Conservation (phyloP, 1,140 invertebrate genomes). For the Helicoverpa zea region DNA sequence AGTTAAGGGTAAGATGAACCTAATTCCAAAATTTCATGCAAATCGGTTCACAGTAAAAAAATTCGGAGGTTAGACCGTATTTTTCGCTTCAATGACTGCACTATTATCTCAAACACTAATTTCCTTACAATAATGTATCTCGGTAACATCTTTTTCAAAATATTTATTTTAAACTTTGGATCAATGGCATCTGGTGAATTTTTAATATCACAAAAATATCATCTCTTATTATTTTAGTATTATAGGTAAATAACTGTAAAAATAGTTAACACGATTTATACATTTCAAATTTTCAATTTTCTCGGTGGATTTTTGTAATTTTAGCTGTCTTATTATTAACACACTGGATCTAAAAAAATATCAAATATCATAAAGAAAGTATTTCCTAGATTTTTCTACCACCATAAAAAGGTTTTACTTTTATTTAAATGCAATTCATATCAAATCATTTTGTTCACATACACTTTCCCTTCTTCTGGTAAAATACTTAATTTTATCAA, state of each 20-base stretch:
- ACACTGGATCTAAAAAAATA: not conserved
- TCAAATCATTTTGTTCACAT: too few relatives aligned
- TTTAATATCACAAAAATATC: constrained; percentile 43
- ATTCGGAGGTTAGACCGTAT: too few relatives aligned
- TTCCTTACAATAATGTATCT: constrained; percentile 12
- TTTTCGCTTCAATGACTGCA: too few relatives aligned
- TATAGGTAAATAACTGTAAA: not conserved
- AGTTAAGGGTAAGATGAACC: too few relatives aligned
- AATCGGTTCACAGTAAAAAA: too few relatives aligned
- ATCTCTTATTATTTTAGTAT: not conserved
- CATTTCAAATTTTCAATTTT: not conserved
- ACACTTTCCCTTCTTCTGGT: too few relatives aligned
- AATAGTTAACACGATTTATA: not conserved
- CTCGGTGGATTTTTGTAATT: not conserved
- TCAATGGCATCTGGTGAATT: constrained; percentile 40
- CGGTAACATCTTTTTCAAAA: constrained; percentile 19
- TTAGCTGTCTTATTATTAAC: not conserved
- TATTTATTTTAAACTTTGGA: constrained; percentile 25
- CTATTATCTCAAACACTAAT: not conserved
- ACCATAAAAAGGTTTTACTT: too few relatives aligned
- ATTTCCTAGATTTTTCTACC: too few relatives aligned
- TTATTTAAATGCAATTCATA: too few relatives aligned
- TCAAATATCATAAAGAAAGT: too few relatives aligned
- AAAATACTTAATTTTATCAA: too few relatives aligned
- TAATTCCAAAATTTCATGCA: too few relatives aligned